Evolutionary conservation across 2,888 invertebrate genomes (phyloP).

Genomic region (Leptopterna dolabrata): DNA sequence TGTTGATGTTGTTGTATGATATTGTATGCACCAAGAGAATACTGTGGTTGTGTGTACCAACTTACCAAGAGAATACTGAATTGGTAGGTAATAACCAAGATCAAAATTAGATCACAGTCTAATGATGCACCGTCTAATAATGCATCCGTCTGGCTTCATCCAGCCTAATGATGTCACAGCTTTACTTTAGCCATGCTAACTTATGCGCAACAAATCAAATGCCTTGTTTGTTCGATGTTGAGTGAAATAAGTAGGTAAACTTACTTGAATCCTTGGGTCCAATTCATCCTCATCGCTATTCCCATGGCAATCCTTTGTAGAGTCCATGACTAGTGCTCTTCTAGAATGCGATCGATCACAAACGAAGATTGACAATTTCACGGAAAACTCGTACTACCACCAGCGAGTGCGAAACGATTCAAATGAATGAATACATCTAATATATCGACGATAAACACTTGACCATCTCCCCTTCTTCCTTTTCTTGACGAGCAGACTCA

Average conservation of each 20-base stretch:
- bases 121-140: no score
- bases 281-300: conserved; percentile 66
- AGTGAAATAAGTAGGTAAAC: background rate
- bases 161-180: no score
- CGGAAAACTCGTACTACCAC: background rate
- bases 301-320: background rate
- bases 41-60: no score
- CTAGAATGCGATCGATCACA: background rate
- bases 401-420: background rate
- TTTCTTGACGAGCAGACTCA: conserved; percentile 1
- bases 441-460: background rate
- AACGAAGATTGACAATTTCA: background rate
- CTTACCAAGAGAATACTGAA: no score
- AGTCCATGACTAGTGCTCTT: background rate
- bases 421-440: background rate
- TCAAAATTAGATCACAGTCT: no score
- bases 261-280: conserved; percentile 70
- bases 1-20: no score
- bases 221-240: no score
- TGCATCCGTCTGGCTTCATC: no score
- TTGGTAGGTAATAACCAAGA: no score
- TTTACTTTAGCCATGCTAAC: no score
- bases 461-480: conserved; percentile 31
- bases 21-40: no score
- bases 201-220: no score